Base-by-base conservation (phyloP, 2,888 invertebrate species). In the Timema podura region DNA sequence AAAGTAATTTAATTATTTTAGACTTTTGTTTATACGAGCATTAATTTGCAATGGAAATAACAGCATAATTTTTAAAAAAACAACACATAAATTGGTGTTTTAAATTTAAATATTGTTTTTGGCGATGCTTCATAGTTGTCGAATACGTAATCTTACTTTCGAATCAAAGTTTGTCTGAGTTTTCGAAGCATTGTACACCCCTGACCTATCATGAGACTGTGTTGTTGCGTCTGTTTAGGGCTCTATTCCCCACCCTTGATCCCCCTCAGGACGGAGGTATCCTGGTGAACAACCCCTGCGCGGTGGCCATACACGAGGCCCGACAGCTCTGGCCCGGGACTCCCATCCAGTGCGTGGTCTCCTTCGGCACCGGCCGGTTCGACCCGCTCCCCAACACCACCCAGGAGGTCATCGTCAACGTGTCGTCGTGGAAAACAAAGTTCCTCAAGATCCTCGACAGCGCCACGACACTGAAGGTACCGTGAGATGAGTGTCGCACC, bases 221-320 rank as follows among this genome's bases (percentile, higher is more conserved):
- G 30, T 30, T 30, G 30, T 64, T 64, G 64, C 11, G 13, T n/a
- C 44, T 65, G 66, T 46, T 2, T 65, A 30, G 67, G 5, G 11
- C 48, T 67, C 6, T 67, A 44, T 67, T 67, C 30, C 1, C 30
- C 30, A 49, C 9, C 5, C 45, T 59, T 47, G 30, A 49, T 64
- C 68, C 45, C 68, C 78, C 79, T 68, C 76, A 89, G 89, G 93
- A 93, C 82, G 91, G 92, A 74, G 95, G 95, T 47, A 88, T 95
- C 76, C 83, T 94, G 80, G 89, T 90, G 11, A 96, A 95, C 83
- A 96, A 96, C 82, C 95, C 95, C 0, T 89, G 93, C 11, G 93
- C 92, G 5, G 88, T 96, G 8, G 96, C 92, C 0, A 84, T 96
- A 61, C 95, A 95, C 79, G 96, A 96, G 82, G 91, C 93, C 0